Evolutionary conservation across 2,888 invertebrate genomes (phyloP).

Genomic region (Sipha maydis): DNA sequence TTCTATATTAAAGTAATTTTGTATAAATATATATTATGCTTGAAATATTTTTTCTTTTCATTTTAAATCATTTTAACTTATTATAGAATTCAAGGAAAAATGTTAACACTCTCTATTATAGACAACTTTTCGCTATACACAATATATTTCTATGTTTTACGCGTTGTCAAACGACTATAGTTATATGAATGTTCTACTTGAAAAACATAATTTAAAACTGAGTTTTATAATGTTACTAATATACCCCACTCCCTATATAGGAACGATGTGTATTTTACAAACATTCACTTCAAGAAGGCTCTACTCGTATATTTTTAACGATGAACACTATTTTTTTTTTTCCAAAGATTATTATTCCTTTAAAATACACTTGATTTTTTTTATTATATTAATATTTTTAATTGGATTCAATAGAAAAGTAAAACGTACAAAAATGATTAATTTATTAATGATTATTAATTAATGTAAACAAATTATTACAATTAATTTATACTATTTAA

Average conservation of each 20-base stretch:
- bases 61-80: too few species aligned
- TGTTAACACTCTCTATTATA: too few species aligned
- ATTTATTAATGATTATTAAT: conserved; percentile 19
- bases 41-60: too few species aligned
- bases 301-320: conserved; percentile 22
- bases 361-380: conserved; percentile 8
- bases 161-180: too few species aligned
- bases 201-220: background rate
- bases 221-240: background rate
- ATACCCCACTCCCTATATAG: background rate
- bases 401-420: conserved; percentile 12
- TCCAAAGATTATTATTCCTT: conserved; percentile 5
- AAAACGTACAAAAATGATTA: conserved; percentile 13
- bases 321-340: conserved; percentile 10
- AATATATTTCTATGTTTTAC: too few species aligned
- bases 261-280: background rate
- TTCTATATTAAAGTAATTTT: too few species aligned
- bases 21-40: too few species aligned
- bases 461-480: background rate
- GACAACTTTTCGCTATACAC: too few species aligned
- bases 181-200: background rate
- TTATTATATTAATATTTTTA: background rate
- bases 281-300: conserved; percentile 4
- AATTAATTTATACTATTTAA: conserved; percentile 3
- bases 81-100: too few species aligned